Evolutionary conservation across 2,797 vertebrate species (phyloP).

Genomic region (Eulemur rubriventer): DNA sequence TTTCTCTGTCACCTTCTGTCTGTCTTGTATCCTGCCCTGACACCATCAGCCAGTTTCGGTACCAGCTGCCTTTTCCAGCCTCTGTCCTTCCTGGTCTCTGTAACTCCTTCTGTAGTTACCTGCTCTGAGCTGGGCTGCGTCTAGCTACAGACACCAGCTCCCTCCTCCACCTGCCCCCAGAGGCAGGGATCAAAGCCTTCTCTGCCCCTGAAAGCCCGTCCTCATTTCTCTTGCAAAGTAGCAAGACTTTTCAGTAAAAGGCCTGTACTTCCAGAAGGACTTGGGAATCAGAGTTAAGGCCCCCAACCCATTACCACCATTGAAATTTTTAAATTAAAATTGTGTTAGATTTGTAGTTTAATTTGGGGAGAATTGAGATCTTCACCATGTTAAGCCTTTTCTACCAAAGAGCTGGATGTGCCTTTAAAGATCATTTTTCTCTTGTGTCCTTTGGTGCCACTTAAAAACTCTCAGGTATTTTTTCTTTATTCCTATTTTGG

Average conservation of each 20-base stretch:
- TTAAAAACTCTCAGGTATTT: neutral
- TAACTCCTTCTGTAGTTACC: neutral
- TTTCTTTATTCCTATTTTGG: neutral
- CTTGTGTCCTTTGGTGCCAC: neutral
- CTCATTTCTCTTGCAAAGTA: neutral
- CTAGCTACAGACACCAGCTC: neutral
- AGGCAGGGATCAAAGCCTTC: neutral
- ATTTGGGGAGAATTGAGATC: neutral
- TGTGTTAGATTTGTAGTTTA: neutral
- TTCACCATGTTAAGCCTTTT: neutral
- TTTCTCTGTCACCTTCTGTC: neutral
- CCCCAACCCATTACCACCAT: accelerated
- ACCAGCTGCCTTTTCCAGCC: neutral
- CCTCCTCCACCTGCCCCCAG: accelerated
- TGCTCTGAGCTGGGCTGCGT: accelerated
- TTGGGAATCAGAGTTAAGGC: neutral
- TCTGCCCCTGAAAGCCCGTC: neutral
- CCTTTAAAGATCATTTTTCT: neutral
- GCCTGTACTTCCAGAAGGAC: neutral
- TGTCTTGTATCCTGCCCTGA: neutral
- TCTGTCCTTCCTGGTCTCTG: neutral
- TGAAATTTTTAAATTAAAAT: neutral
- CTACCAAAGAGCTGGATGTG: neutral
- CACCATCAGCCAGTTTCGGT: neutral
- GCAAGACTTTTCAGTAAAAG: neutral